Evolutionary conservation across 1,140 invertebrate species (phyloP).

Genomic region (Caenorhabditis brenneri): DNA sequence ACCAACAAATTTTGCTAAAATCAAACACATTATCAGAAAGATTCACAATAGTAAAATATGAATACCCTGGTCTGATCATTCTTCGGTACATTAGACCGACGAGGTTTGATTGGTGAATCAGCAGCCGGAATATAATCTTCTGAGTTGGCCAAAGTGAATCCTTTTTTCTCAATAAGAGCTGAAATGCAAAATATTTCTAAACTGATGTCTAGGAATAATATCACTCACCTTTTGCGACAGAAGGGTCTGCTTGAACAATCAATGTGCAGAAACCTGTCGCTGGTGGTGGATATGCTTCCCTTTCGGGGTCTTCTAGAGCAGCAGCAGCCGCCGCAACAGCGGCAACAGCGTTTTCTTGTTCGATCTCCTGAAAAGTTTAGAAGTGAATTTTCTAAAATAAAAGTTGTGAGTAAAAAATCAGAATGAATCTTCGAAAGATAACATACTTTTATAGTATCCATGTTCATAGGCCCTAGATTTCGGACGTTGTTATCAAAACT

Average conservation of each 20-base stretch:
- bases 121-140: neutral
- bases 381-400: neutral
- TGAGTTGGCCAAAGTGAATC: too few species aligned
- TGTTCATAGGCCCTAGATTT: too few species aligned
- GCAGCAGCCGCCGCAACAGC: too few species aligned
- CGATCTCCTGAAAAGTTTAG: slow-evolving; percentile 9
- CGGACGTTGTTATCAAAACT: too few species aligned
- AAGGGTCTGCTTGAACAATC: neutral
- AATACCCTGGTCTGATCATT: neutral
- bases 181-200: too few species aligned
- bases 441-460: too few species aligned
- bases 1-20: neutral
- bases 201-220: neutral
- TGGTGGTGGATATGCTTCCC: too few species aligned
- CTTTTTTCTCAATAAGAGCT: too few species aligned
- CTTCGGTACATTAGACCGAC: neutral
- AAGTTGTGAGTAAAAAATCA: neutral
- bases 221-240: neutral
- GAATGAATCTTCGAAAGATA: neutral
- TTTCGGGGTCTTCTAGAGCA: too few species aligned
- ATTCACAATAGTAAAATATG: neutral
- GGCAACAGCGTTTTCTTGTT: neutral
- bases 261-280: too few species aligned
- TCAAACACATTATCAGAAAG: neutral
- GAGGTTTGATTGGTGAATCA: neutral